Evolutionary conservation across 2,888 invertebrate species (phyloP), one percentile per base, ranked within the genome.

Genomic region (Meteorus colon): DNA sequence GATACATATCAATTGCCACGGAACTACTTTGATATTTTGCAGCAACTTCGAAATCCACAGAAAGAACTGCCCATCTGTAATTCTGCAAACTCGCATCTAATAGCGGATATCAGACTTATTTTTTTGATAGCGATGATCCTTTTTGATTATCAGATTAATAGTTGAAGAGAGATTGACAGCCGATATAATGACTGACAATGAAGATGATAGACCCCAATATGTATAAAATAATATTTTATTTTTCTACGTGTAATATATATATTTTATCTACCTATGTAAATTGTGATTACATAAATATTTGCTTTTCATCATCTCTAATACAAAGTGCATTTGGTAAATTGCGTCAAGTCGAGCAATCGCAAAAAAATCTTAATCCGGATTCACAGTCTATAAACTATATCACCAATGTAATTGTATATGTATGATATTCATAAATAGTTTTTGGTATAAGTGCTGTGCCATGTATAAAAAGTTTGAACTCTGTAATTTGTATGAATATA

Each of bases 1-100:
- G 72, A 78, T 27, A 68, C 81, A 24, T 19, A n/a, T 55, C 74
- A 74, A 19, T 75, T 79, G 34, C 77, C 77, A 19, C 63, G 62
- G 59, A 82, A 63, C 77, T 86, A 87, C 48, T 67, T 68, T 0
- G 76, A 81, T 1, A 79, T 86, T 14, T 65, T 86, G 4, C 75
- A 85, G 19, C 60, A 74, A 16, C 60, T 78, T 79, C 81, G 65
- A 78, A 69, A 76, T 73, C 76, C 77, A 63, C 65, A 48, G 8
- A 75, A 63, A 24, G 67, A 67, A 16, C 75, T 76, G 69, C 68
- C 69, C 60, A 19, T 34, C 34, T 45, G 62, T 19, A 67, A 71
- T 37, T 14, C 19, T 74, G 3, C 34, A 5, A 34, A n/a, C 45
- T 41, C 51, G 59, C 14, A 72, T n/a, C 16, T 55, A 24, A 34